A percentile compares a stretch with the other conserved stretches of the same genome.
Conservation (phyloP, 92 coral and sea anemone genomes). For the Epizoanthus illoricatus region DNA sequence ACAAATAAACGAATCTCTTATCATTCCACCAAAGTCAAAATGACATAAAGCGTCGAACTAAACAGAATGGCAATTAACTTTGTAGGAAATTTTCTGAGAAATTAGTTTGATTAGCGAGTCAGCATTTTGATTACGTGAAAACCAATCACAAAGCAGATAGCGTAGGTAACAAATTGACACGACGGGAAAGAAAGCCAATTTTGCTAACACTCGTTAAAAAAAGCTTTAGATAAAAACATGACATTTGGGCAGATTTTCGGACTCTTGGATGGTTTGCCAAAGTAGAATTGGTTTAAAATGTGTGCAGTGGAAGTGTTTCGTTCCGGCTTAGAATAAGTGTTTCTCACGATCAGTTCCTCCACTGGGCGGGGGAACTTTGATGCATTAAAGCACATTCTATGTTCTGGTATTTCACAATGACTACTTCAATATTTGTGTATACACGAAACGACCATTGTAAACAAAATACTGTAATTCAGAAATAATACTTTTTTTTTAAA, state of each 20-base stretch:
- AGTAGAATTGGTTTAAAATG: too few species aligned
- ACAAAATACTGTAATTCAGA: slow-evolving; percentile 31
- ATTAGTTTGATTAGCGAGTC: slow-evolving; percentile 23
- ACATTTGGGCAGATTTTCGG: background rate
- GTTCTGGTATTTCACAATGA: background rate
- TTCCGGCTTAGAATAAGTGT: background rate
- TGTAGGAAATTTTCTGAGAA: background rate
- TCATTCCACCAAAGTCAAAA: slow-evolving; percentile 18
- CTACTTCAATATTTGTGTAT: slow-evolving; percentile 23
- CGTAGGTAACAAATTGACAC: slow-evolving; percentile 17
- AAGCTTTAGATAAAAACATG: slow-evolving; percentile 24
- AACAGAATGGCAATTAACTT: background rate
- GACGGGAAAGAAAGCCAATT: slow-evolving; percentile 55
- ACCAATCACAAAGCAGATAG: slow-evolving; percentile 15
- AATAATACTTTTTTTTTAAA: too few species aligned
- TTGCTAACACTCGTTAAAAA: slow-evolving; percentile 52
- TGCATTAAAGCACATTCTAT: background rate
- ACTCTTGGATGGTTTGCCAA: background rate
- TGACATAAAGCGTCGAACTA: background rate
- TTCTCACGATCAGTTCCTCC: background rate
- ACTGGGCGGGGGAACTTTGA: background rate
- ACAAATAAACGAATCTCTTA: background rate
- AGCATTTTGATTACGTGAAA: background rate
- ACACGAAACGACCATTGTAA: slow-evolving; percentile 13
- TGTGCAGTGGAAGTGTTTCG: too few species aligned